Base-by-base conservation (phyloP, 2,113 vertebrate genomes). In the Lepus europaeus region DNA sequence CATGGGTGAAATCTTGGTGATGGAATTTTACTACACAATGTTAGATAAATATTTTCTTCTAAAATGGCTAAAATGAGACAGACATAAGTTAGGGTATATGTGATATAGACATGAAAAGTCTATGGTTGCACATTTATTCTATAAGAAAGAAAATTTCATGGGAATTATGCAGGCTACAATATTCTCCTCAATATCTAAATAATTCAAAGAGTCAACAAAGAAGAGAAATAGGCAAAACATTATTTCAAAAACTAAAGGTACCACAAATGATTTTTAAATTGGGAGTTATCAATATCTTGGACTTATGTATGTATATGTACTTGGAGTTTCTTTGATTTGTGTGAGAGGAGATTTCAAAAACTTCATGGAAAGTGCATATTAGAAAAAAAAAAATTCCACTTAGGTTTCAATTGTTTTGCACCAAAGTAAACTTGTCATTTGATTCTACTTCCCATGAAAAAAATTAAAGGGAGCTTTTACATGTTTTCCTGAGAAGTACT, bases 131-230 rank as follows among this genome's bases (percentile, higher is more conserved):
- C 33, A 79, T 19, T 91, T 61, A 49, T 27, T 87, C 66, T n/a
- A 16, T 70, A 64, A 39, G 77, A 80, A 87, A 85, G 11, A 78
- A 84, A 77, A n/a, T 69, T 92, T 82, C 77, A 89, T 1, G 84
- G 11, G 39, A 88, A 9, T 1, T 74, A 45, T 45, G 56, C 51
- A 87, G 63, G 20, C 33, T 25, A 5, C 22, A 68, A 9, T 27
- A 89, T 19, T 61, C 20, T 90, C 17, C 16, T 85, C 85, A 89
- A 76, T 27, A 72, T 10, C 14, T 93, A 97, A 27, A 36, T 74
- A 90, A 45, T 9, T 22, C 2, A 53, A 97, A 77, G 27, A 9
- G 63, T 27, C 77, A 90, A 72, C 0, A 70, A 79, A 76, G 39
- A 11, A 83, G 36, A 23, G 8, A 89, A 51, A 51, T n/a, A 29